Evolutionary conservation across 2,888 invertebrate genomes (phyloP), one percentile per base, ranked within the genome.

Genomic region (Brachylomia viminalis): DNA sequence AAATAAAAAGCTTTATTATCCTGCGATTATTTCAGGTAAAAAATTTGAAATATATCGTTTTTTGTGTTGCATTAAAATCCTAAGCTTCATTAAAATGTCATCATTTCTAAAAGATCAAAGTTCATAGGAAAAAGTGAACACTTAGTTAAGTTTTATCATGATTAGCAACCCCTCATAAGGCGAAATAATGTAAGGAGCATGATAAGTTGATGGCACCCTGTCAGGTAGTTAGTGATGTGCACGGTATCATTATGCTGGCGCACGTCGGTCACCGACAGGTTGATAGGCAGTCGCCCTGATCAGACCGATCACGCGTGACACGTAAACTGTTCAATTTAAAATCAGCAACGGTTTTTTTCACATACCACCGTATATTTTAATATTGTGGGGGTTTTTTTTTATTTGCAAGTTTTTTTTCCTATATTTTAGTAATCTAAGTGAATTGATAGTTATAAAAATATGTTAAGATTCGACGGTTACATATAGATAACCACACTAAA

Each of bases 241-340:
- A 87, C 23, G 72, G 77, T 86, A 87, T 88, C 80, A 84, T 88
- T 88, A 88, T 27, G 67, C 72, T 71, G 59, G 80, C 49, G 27
- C 74, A 72, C 66, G 78, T 45, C 68, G 70, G 45, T 77, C 83
- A 82, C 62, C 64, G 72, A 68, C 77, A 79, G 73, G 30, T 75
- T 82, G 82, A 86, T 69, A 49, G 76, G 58, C 56, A 75, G 67
- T 27, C 59, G 15, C 20, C 45, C 58, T 74, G 76, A 80, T 80
- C 78, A n/a, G 56, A 52, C 59, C 67, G 64, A 77, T 74, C 76
- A 78, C 7, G 65, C 64, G 30, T 82, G 80, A 69, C 80, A 73
- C 68, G 45, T 58, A 6, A 68, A 81, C 78, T 68, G 42, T 79
- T 42, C 54, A 72, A 82, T 82, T 83, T 68, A 20, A 66, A 77